Conservation (phyloP, 1,140 invertebrate genomes). For the Brachystomella parvula region DNA sequence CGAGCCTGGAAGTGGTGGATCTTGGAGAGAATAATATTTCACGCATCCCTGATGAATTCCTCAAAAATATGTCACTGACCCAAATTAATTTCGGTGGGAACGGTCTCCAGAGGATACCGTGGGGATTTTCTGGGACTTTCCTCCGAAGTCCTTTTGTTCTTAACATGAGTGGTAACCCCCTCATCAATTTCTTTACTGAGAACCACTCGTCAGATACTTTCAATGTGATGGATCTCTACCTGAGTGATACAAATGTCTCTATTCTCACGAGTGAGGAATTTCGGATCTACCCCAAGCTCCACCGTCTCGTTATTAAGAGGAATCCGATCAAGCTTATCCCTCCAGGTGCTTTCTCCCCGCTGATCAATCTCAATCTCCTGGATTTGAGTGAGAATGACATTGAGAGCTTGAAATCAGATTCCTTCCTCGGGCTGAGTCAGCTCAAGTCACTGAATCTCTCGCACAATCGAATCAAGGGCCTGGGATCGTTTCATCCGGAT, state of each 20-base stretch:
- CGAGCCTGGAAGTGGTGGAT: constrained; percentile 55
- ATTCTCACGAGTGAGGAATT: constrained; percentile 81
- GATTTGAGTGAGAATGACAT: constrained; percentile 76
- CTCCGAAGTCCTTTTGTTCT: constrained; percentile 62
- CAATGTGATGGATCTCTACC: constrained; percentile 66
- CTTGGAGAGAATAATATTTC: constrained; percentile 64
- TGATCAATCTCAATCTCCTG: constrained; percentile 65
- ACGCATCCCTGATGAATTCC: constrained; percentile 72
- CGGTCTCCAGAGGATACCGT: constrained; percentile 68
- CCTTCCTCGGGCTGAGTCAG: constrained; percentile 65
- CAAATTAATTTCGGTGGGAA: constrained; percentile 70
- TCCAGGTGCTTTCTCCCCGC: constrained; percentile 68
- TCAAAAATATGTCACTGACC: constrained; percentile 55
- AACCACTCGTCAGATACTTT: constrained; percentile 36
- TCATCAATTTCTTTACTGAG: constrained; percentile 58
- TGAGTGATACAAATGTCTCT: constrained; percentile 71
- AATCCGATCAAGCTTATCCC: constrained; percentile 73
- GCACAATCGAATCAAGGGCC: constrained; percentile 66
- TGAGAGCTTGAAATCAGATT: constrained; percentile 73
- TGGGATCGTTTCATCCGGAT: constrained; percentile 74
- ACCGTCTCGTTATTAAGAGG: constrained; percentile 61
- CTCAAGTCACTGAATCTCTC: constrained; percentile 70
- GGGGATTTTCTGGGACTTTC: constrained; percentile 58
- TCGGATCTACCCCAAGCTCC: constrained; percentile 69
- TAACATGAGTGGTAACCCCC: constrained; percentile 72